Percentiles rank a stretch among this genome's conserved stretches.
Conservation (phyloP, 2,888 invertebrate genomes). For the Apamea epomidion region DNA sequence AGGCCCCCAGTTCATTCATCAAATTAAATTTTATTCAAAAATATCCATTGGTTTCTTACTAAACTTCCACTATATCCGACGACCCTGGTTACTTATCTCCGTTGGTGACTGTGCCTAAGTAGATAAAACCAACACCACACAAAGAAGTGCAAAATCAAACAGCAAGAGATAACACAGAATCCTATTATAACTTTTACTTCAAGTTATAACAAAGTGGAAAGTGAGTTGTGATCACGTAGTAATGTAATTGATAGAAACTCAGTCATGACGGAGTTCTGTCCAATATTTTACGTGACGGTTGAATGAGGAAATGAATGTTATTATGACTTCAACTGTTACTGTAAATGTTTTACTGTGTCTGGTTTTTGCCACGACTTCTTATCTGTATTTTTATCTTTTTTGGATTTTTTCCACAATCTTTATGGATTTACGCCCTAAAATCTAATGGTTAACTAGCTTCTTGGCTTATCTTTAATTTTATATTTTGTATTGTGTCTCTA, state of each 20-base stretch:
- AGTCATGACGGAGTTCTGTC: conserved; percentile 23
- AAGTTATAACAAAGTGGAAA: conserved; percentile 53
- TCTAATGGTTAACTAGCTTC: no score
- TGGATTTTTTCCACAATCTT: no score
- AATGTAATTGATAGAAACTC: conserved; percentile 49
- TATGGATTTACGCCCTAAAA: no score
- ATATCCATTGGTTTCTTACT: no score
- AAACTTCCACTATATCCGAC: no score
- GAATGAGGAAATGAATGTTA: conserved; percentile 30
- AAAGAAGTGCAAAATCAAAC: conserved; percentile 21
- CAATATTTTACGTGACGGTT: conserved; percentile 62
- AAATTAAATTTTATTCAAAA: no score
- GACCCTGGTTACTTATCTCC: no score
- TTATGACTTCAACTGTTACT: conserved; percentile 1
- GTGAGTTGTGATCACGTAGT: conserved; percentile 63
- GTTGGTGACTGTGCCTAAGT: background rate
- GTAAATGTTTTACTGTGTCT: conserved; percentile 6
- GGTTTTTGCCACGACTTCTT: background rate
- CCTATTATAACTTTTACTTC: conserved; percentile 52
- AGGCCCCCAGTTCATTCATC: no score
- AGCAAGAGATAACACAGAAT: conserved; percentile 21
- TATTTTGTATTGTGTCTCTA: no score
- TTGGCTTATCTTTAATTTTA: no score
- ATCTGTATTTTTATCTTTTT: background rate
- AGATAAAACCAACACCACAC: background rate